Evolutionary conservation across 2,797 vertebrate genomes (phyloP), one percentile per base, ranked within the genome.

Genomic region (Falco peregrinus): DNA sequence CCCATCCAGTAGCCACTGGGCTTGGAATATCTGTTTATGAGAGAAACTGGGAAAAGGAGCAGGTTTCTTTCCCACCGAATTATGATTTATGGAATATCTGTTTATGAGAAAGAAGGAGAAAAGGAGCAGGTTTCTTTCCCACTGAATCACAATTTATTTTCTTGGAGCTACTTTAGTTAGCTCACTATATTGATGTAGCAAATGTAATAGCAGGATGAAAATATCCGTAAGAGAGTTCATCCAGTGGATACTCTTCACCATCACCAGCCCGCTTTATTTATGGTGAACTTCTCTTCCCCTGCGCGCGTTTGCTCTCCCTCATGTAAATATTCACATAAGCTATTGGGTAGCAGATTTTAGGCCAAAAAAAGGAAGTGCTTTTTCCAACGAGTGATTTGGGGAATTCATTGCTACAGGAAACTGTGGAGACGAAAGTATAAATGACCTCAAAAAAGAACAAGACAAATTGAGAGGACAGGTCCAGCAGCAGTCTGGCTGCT

Each of bases 291-390:
- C 77, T 83, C 51, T 87, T 89, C 70, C 74, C 54, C 47, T 87
- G 56, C 9, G 1, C 12, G 1, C 45, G 0, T 76, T 91, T 88
- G 56, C 74, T 86, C 41, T 87, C 91, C 70, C 54, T 82, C 64
- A 16, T 87, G 87, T 71, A 79, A 73, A 59, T n/a, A 82, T 39
- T 84, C 87, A 35, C 78, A 54, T 26, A 57, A 92, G 67, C 70
- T 82, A 56, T 50, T 90, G 89, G 90, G 77, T 17, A 78, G 84
- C 67, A 84, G 81, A 16, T 59, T 70, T 71, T 56, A 56, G 87
- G 87, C 87, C 94, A 92, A 28, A 56, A 37, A 57, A 73, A 86
- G 92, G 93, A 94, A 94, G 73, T 92, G 56, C 20, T 85, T 86
- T 84, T 87, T 84, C 82, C 91, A 89, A 0, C 0, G 0, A 78